phyloP scores from a whole-genome alignment of 2,797 vertebrate species.

The Acanthis flammea region DNA sequence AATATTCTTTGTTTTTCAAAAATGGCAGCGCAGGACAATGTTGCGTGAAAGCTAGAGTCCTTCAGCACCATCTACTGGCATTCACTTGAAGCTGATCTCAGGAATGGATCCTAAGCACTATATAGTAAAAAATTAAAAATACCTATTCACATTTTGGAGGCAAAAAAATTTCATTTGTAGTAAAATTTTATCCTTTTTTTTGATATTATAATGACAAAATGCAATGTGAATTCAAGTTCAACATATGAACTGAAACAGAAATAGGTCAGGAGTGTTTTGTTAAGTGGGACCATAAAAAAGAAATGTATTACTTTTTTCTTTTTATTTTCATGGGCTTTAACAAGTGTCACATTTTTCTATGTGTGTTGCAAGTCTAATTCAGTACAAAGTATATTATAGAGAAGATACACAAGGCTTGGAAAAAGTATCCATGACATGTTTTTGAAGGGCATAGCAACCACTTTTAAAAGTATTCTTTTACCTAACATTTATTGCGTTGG shows the following conservation, averaged over 20 bases:
- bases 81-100: neutral
- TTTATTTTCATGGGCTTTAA: neutral
- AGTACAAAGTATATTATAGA: neutral
- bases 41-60: constrained; percentile 40
- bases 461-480: neutral
- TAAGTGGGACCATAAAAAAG: neutral
- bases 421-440: neutral
- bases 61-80: constrained; percentile 77
- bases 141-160: neutral
- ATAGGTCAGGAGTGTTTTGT: neutral
- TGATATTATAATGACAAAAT: neutral
- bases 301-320: neutral
- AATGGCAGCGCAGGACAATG: constrained; percentile 16
- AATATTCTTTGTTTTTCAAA: constrained; percentile 74
- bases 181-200: neutral
- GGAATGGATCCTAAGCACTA: neutral
- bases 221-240: neutral
- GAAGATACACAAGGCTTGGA: neutral
- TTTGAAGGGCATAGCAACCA: neutral
- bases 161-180: neutral
- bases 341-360: neutral
- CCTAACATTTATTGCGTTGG: neutral
- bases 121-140: neutral
- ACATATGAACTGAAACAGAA: neutral
- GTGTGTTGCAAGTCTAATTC: neutral